Evolutionary conservation across 2,888 invertebrate genomes (phyloP).

Genomic region (Dysmachus trigonus): DNA sequence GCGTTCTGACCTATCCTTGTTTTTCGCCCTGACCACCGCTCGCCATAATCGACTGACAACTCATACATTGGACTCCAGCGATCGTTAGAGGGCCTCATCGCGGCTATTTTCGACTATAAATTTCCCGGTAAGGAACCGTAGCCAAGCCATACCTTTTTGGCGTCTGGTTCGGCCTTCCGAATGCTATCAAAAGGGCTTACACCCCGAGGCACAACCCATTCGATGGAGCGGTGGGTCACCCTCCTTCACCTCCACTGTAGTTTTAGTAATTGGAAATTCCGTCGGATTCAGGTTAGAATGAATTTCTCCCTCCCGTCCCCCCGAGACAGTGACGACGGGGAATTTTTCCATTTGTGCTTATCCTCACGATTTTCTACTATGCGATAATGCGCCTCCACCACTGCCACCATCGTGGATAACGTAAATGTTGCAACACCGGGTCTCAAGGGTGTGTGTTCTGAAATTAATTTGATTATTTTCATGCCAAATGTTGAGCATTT

Average conservation of each 20-base stretch:
- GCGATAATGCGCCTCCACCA: background rate
- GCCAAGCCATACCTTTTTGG: background rate
- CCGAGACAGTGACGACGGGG: background rate
- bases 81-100: background rate
- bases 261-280: constrained; percentile 19
- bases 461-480: background rate
- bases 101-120: background rate
- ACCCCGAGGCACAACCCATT: background rate
- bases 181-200: background rate
- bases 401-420: background rate
- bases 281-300: background rate
- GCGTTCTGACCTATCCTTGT: background rate
- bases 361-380: background rate
- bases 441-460: background rate
- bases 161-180: background rate
- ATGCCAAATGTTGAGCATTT: background rate
- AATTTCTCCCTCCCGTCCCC: background rate
- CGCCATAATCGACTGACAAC: background rate
- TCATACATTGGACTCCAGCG: background rate
- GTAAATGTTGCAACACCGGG: constrained; percentile 11
- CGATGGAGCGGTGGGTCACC: background rate
- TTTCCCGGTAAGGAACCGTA: background rate
- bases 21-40: background rate
- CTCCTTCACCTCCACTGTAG: background rate
- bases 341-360: background rate